A percentile compares a stretch with the other conserved stretches of the same genome.
These are phyloP conservation scores for Acanthochromis polyacanthus DNA, from an alignment of 2,113 vertebrate genomes.

Conservation along the genomic window DNA sequence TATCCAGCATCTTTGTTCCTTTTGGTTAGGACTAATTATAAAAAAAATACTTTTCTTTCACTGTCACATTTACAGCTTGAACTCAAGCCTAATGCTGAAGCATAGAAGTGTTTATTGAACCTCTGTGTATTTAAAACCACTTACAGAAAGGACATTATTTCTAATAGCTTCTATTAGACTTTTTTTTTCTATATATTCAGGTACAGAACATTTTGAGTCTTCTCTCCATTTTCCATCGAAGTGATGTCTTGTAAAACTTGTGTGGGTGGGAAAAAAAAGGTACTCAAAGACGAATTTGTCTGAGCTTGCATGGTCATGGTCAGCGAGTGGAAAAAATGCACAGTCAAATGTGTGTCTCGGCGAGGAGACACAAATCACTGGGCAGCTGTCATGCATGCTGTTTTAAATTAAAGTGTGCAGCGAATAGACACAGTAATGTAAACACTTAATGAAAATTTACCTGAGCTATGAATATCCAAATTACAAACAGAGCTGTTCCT, in stretches of 20 bases:
- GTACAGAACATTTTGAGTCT: too few relatives aligned
- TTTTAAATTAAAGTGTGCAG: conserved; percentile 45
- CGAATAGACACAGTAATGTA: conserved; percentile 21
- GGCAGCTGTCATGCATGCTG: conserved; percentile 39
- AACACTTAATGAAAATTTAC: conserved; percentile 57
- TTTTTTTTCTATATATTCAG: too few relatives aligned
- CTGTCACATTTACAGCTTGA: too few relatives aligned
- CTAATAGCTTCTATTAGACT: too few relatives aligned
- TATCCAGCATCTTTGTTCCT: too few relatives aligned
- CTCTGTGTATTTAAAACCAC: too few relatives aligned
- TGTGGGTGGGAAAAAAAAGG: not conserved
- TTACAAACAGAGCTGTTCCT: not conserved
- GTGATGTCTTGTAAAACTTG: not conserved
- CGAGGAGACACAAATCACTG: conserved; percentile 31
- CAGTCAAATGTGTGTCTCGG: conserved; percentile 44
- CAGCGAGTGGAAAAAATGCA: conserved; percentile 59
- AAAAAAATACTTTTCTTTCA: too few relatives aligned
- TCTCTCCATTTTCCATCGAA: too few relatives aligned
- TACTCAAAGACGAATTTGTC: conserved; percentile 25
- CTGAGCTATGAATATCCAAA: conserved; percentile 34
- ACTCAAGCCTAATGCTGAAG: too few relatives aligned
- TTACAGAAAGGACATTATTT: too few relatives aligned
- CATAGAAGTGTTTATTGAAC: too few relatives aligned
- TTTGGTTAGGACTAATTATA: too few relatives aligned
- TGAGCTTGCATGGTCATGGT: conserved; percentile 42